Conservation (phyloP, 1,140 invertebrate species). For the Drosophila sproati region DNA sequence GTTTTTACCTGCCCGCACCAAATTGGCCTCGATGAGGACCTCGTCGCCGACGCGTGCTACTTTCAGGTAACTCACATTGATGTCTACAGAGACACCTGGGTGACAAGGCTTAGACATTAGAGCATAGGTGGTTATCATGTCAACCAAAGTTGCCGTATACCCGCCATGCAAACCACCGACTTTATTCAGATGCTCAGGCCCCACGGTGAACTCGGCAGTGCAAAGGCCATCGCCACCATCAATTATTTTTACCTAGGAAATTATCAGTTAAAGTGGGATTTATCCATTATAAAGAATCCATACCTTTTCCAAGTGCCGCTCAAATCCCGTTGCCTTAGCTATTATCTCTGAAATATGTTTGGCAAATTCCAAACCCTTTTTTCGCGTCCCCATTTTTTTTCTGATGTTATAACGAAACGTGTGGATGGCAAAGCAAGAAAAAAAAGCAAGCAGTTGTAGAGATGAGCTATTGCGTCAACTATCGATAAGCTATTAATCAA, state of each 20-base stretch:
- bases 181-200: slow-evolving; percentile 91
- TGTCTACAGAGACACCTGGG: slow-evolving; percentile 90
- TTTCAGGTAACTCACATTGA: slow-evolving; percentile 91
- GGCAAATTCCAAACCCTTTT: slow-evolving; percentile 73
- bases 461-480: neutral
- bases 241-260: slow-evolving; percentile 88
- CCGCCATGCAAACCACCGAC: slow-evolving; percentile 93
- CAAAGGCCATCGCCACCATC: slow-evolving; percentile 89
- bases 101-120: slow-evolving; percentile 88
- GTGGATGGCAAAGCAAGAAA: slow-evolving; percentile 16
- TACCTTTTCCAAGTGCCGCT: slow-evolving; percentile 70
- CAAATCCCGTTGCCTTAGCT: slow-evolving; percentile 68
- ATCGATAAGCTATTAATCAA: slow-evolving; percentile 23
- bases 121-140: slow-evolving; percentile 93
- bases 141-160: slow-evolving; percentile 92
- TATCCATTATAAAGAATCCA: no score
- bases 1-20: slow-evolving; percentile 90
- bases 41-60: slow-evolving; percentile 91
- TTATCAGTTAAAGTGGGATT: slow-evolving; percentile 23
- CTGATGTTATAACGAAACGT: slow-evolving; percentile 33
- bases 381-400: slow-evolving; percentile 63
- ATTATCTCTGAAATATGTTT: slow-evolving; percentile 77
- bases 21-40: slow-evolving; percentile 92
- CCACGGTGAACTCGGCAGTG: slow-evolving; percentile 91
- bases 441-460: slow-evolving; percentile 19